Evolutionary conservation across 1,140 invertebrate genomes (phyloP).

Genomic region (Drosophila tropicalis): DNA sequence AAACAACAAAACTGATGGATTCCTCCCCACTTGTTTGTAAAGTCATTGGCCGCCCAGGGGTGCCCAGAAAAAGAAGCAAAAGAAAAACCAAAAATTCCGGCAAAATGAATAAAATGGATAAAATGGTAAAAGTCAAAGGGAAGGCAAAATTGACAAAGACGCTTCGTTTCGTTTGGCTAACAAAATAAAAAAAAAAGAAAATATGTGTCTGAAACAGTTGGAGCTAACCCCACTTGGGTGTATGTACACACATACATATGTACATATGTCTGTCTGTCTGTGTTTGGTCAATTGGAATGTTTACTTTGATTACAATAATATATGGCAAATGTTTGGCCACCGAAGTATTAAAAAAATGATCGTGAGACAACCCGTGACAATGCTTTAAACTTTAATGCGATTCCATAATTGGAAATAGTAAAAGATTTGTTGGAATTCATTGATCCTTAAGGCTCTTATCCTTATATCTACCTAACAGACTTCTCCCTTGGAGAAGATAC

Average conservation of each 20-base stretch:
- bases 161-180: conserved; percentile 29
- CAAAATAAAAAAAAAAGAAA: conserved; percentile 22
- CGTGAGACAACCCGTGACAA: neutral
- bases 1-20: conserved; percentile 55
- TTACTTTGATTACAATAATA: conserved; percentile 81
- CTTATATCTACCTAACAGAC: too few relatives aligned
- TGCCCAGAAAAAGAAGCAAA: conserved; percentile 29
- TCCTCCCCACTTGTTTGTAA: conserved; percentile 31
- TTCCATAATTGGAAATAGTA: too few relatives aligned
- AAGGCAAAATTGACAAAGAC: conserved; percentile 69
- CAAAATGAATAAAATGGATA: conserved; percentile 28
- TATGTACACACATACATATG: conserved; percentile 25
- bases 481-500: too few relatives aligned
- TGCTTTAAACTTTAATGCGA: too few relatives aligned
- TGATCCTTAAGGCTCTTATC: too few relatives aligned
- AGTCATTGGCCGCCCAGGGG: conserved; percentile 56
- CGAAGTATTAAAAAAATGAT: conserved; percentile 34
- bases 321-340: conserved; percentile 78
- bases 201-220: conserved; percentile 33
- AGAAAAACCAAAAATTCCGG: conserved; percentile 20
- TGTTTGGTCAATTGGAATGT: conserved; percentile 79
- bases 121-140: conserved; percentile 28
- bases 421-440: too few relatives aligned
- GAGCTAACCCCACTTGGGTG: conserved; percentile 3
- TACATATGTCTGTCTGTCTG: too few relatives aligned